These are phyloP conservation scores for Spea hammondii DNA, from an alignment of 2,797 vertebrate species.

Conservation along the genomic window DNA sequence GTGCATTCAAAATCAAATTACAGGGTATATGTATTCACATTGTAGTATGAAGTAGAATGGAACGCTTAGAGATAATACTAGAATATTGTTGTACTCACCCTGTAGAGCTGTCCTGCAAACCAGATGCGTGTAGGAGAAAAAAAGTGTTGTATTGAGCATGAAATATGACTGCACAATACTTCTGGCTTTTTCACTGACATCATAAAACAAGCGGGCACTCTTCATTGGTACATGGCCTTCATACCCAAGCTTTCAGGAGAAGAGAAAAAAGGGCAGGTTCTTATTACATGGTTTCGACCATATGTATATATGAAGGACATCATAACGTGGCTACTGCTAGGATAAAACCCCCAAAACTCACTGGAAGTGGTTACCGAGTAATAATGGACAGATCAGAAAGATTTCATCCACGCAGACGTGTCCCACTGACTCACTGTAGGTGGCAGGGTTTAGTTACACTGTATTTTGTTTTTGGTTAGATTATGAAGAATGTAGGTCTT, in stretches of 20 bases:
- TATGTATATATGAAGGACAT: neutral
- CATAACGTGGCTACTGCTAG: too few species aligned
- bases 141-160: slow-evolving; percentile 88
- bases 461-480: too few species aligned
- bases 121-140: slow-evolving; percentile 97
- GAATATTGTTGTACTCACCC: slow-evolving; percentile 66
- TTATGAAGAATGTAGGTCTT: too few species aligned
- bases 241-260: slow-evolving; percentile 78
- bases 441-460: too few species aligned
- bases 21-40: too few species aligned
- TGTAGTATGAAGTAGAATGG: too few species aligned
- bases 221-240: slow-evolving; percentile 87
- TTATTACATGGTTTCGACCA: neutral
- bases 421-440: too few species aligned
- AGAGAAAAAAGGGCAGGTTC: neutral
- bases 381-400: too few species aligned
- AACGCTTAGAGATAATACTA: neutral
- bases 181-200: slow-evolving; percentile 88
- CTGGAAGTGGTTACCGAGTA: too few species aligned
- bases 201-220: slow-evolving; percentile 90
- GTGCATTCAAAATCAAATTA: too few species aligned
- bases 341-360: neutral
- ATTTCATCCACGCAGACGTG: too few species aligned
- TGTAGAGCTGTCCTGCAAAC: slow-evolving; percentile 92
- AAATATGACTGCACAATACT: slow-evolving; percentile 90